Evolutionary conservation across 2,888 invertebrate genomes (phyloP), one percentile per base, ranked within the genome.

Genomic region (Copidosoma aretas): DNA sequence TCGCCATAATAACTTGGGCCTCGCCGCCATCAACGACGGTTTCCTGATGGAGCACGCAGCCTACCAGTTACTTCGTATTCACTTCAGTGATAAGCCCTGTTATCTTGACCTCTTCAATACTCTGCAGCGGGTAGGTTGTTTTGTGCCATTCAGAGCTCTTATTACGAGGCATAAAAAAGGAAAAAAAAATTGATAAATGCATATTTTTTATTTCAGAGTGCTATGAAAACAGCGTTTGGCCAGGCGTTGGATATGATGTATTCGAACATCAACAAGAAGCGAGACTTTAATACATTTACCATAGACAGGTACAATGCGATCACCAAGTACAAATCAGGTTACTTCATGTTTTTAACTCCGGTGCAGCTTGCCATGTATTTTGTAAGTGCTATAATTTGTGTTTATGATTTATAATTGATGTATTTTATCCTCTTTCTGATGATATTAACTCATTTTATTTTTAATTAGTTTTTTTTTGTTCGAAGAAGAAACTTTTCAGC

Each of bases 291-390:
- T 39, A 86, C 88, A 56, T 93, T 93, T 84, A 94, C 94, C 0
- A 92, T 93, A 91, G 93, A 93, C 68, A 90, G 91, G 77, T 97
- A 97, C 82, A 90, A 91, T 79, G 87, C 92, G 0, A 95, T 98
- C 77, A 93, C 93, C 8, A 93, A 93, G 77, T 95, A 95, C 84
- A 97, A 97, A 86, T 95, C 95, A 5, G 91, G 94, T 0, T 95
- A 93, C 84, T 98, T 98, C 85, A 91, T 97, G 0, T 97, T 97
- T 86, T 93, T 94, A 83, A 88, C 97, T 82, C 98, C 99, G 1
- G 91, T 98, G 32, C 91, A 93, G 17, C 81, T 93, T 68, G 95
- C 95, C 2, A 91, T 99, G 89, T 89, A 93, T 78, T 90, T 98
- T 88, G 90, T 93, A 73, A 91, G 91, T 82, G 60, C n/a, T n/a